phyloP scores from a whole-genome alignment of 2,888 invertebrate genomes.

The Leptopilina drosophilae region DNA sequence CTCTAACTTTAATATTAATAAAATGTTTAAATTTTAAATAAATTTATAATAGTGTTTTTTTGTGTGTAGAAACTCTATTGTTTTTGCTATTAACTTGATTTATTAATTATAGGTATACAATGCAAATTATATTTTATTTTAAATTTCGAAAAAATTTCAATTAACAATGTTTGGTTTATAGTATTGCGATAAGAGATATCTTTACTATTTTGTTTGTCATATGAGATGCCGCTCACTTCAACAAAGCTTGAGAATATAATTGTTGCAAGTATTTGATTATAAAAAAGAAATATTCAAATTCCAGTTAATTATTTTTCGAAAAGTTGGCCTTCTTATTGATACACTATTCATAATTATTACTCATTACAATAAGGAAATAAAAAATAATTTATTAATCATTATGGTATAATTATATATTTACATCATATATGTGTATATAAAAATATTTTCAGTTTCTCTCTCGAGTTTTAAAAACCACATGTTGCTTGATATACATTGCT shows the following conservation, averaged over 20 bases:
- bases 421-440: not conserved
- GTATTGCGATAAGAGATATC: not conserved
- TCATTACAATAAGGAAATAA: too few species aligned
- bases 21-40: not conserved
- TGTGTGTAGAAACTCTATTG: too few species aligned
- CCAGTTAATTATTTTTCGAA: not conserved
- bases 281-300: conserved; percentile 3
- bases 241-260: not conserved
- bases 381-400: too few species aligned
- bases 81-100: too few species aligned
- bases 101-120: too few species aligned
- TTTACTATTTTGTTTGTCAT: not conserved
- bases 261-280: not conserved
- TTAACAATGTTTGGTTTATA: too few species aligned
- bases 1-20: not conserved
- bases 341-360: too few species aligned
- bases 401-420: not conserved
- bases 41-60: not conserved
- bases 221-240: not conserved
- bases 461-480: not conserved
- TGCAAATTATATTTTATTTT: too few species aligned
- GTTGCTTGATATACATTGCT: not conserved
- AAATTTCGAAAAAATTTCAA: too few species aligned
- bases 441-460: not conserved
- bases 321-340: not conserved